These are phyloP conservation scores for Drosophila falleni DNA, from an alignment of 2,888 invertebrate species.

Conservation along the genomic window DNA sequence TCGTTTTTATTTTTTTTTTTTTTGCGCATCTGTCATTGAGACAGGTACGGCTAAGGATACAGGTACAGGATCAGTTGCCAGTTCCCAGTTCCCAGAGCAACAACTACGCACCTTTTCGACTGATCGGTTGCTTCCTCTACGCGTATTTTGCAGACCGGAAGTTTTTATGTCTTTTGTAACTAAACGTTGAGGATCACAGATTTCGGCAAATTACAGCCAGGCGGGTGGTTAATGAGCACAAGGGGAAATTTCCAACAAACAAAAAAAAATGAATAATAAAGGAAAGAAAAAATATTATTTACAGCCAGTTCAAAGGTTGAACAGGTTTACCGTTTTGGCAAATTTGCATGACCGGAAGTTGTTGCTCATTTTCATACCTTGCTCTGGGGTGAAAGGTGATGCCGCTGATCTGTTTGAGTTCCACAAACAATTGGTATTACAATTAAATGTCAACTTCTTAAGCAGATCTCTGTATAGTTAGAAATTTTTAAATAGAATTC, in stretches of 20 bases:
- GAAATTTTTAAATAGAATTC: conserved; percentile 1
- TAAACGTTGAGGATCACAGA: conserved; percentile 68
- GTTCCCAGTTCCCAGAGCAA: conserved; percentile 34
- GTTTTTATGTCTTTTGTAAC: conserved; percentile 67
- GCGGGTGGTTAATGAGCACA: conserved; percentile 61
- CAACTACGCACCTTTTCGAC: conserved; percentile 58
- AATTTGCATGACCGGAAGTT: conserved; percentile 74
- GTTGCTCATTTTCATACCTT: conserved; percentile 43
- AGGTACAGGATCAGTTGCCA: conserved; percentile 31
- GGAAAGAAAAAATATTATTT: conserved; percentile 52
- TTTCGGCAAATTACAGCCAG: conserved; percentile 61
- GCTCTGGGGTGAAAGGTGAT: conserved; percentile 58
- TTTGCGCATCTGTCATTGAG: conserved; percentile 69
- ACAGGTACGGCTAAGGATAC: conserved; percentile 62
- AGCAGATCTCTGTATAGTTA: background rate
- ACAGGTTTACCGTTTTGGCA: conserved; percentile 49
- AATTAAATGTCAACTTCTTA: conserved; percentile 46
- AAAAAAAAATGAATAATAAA: conserved; percentile 2
- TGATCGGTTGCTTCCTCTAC: conserved; percentile 50
- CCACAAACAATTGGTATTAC: conserved; percentile 34
- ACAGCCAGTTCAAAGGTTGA: conserved; percentile 48
- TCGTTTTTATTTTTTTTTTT: conserved; percentile 24
- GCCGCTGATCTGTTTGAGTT: conserved; percentile 46
- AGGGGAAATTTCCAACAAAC: conserved; percentile 3
- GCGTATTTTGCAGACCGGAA: conserved; percentile 61